A percentile compares a stretch with the other conserved stretches of the same genome.
These are phyloP conservation scores for Cyprinodon variegatus DNA, from an alignment of 2,113 vertebrate genomes.

Conservation along the genomic window DNA sequence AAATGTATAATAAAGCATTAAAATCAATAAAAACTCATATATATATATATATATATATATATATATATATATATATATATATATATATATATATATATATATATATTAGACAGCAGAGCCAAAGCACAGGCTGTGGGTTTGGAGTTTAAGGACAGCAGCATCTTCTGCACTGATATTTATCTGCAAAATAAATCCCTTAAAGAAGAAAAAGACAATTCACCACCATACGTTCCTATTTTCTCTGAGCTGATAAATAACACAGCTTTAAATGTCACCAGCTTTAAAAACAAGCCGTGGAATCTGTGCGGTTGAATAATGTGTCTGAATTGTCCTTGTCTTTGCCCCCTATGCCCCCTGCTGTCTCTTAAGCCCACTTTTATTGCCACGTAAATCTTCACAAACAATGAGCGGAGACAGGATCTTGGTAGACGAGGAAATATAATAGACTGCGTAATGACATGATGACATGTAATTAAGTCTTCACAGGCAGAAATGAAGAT, in stretches of 20 bases:
- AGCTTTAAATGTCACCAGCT: constrained; percentile 14
- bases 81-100: too few relatives aligned
- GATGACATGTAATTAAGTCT: constrained; percentile 13
- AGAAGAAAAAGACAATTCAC: constrained; percentile 21
- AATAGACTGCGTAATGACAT: not conserved
- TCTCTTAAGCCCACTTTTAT: constrained; percentile 13
- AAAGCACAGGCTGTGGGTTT: not conserved
- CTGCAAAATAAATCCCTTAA: not conserved
- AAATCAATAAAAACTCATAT: too few relatives aligned
- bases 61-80: too few relatives aligned
- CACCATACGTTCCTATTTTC: not conserved
- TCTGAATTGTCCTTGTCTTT: constrained; percentile 11
- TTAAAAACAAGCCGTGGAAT: constrained; percentile 19
- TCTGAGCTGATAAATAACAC: not conserved
- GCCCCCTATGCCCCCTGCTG: not conserved
- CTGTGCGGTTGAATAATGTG: not conserved
- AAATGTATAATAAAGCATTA: too few relatives aligned
- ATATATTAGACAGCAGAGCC: too few relatives aligned
- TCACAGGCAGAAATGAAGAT: constrained; percentile 2
- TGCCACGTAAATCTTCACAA: not conserved
- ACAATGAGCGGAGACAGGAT: not conserved
- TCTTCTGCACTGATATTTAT: not conserved
- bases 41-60: too few relatives aligned
- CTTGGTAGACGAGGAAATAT: not conserved
- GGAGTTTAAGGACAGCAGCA: not conserved